phyloP scores from a whole-genome alignment of 2,797 vertebrate species.

The Fringilla coelebs region DNA sequence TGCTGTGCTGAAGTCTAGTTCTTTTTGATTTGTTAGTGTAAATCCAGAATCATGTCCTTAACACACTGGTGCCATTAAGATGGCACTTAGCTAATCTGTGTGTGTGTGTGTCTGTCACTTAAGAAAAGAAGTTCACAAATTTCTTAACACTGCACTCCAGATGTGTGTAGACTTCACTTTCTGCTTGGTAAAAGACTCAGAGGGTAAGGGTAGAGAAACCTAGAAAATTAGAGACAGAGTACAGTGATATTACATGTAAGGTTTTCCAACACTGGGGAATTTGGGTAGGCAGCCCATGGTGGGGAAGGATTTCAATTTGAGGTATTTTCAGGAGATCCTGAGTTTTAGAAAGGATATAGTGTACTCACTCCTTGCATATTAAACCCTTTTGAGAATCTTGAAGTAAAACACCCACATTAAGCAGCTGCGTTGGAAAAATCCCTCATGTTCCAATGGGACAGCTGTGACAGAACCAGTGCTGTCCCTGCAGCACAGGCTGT shows the following conservation, averaged over 20 bases:
- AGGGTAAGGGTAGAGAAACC: background rate
- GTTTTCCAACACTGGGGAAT: background rate
- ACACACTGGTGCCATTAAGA: background rate
- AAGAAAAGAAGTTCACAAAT: background rate
- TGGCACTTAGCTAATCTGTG: background rate
- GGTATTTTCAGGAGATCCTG: background rate
- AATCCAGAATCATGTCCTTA: background rate
- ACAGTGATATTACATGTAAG: background rate
- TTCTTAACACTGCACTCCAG: background rate
- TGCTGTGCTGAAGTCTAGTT: background rate
- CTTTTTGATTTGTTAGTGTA: background rate
- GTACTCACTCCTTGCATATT: background rate
- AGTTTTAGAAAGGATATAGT: background rate
- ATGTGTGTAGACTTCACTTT: background rate
- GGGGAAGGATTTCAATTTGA: background rate
- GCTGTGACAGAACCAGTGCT: background rate
- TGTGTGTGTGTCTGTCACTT: background rate
- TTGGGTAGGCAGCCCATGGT: background rate
- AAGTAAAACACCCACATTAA: background rate
- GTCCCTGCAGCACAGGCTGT: background rate
- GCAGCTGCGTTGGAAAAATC: background rate
- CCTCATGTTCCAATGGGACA: background rate
- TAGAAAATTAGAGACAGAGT: background rate
- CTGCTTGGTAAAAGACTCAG: background rate
- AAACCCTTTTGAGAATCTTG: background rate